A percentile compares a stretch with the other conserved stretches of the same genome.
These are phyloP conservation scores for Catagonus wagneri DNA, from an alignment of 2,113 vertebrate genomes.

Conservation along the genomic window DNA sequence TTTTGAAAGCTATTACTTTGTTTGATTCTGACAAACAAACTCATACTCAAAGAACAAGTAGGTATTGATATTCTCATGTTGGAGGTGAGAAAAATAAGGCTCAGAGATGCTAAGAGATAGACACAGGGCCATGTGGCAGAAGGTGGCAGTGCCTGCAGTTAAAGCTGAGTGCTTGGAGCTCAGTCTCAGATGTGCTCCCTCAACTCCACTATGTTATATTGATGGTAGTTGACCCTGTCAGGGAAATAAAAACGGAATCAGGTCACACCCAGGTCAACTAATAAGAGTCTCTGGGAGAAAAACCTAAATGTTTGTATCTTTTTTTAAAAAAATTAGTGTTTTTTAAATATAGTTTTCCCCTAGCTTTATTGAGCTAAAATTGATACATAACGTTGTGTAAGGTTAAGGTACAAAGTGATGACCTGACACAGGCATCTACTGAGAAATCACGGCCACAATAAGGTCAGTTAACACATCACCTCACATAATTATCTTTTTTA, in stretches of 20 bases:
- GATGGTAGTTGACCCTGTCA: background rate
- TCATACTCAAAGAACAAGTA: background rate
- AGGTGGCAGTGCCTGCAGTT: background rate
- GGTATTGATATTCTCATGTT: background rate
- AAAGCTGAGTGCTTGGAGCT: background rate
- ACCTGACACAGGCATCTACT: too few species aligned
- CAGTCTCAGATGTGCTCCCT: accelerated
- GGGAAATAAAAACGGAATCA: background rate
- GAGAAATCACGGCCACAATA: too few species aligned
- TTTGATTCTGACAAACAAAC: background rate
- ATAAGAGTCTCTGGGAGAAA: background rate
- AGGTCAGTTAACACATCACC: too few species aligned
- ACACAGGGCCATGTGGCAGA: too few species aligned
- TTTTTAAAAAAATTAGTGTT: background rate
- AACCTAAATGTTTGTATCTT: background rate
- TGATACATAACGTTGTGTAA: too few species aligned
- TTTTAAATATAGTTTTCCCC: too few species aligned
- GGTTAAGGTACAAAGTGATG: too few species aligned
- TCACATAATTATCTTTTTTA: too few species aligned
- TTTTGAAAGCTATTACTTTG: background rate
- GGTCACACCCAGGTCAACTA: background rate
- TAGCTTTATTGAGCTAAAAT: too few species aligned
- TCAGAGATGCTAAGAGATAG: background rate
- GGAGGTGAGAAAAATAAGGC: background rate
- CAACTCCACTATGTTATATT: background rate